These are phyloP conservation scores for Calypte anna DNA, from an alignment of 2,113 vertebrate species.

Conservation along the genomic window DNA sequence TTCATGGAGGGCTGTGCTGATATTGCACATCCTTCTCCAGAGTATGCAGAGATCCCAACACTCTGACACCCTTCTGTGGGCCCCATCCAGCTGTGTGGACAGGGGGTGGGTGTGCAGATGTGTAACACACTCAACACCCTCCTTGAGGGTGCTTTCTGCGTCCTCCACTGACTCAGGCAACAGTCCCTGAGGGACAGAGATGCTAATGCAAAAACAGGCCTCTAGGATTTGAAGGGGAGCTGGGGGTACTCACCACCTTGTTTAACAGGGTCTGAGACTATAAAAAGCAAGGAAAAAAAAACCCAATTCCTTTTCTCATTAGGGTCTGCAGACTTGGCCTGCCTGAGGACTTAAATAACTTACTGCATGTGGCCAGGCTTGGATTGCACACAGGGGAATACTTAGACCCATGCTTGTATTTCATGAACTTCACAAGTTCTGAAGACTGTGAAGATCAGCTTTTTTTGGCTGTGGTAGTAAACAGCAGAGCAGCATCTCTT, in stretches of 20 bases:
- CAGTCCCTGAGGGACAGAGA: neutral
- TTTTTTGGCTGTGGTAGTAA: neutral
- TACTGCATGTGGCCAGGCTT: neutral
- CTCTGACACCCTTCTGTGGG: neutral
- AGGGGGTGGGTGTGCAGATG: neutral
- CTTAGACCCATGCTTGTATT: neutral
- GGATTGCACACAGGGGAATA: neutral
- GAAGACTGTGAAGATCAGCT: neutral
- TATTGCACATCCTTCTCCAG: neutral
- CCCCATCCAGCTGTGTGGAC: neutral
- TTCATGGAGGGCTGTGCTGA: fast-evolving
- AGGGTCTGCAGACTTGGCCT: neutral
- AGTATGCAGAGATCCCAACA: neutral
- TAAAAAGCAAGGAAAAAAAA: neutral
- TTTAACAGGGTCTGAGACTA: neutral
- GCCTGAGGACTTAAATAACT: neutral
- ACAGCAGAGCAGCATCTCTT: neutral
- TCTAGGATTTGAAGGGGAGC: neutral
- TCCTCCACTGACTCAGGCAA: fast-evolving
- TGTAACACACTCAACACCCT: too few relatives aligned
- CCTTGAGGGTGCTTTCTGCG: neutral
- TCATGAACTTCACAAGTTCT: neutral
- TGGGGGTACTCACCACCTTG: neutral
- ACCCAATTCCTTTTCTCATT: neutral
- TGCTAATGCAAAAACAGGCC: neutral